These are phyloP conservation scores for Troides aeacus DNA, from an alignment of 2,888 invertebrate genomes.

Conservation along the genomic window DNA sequence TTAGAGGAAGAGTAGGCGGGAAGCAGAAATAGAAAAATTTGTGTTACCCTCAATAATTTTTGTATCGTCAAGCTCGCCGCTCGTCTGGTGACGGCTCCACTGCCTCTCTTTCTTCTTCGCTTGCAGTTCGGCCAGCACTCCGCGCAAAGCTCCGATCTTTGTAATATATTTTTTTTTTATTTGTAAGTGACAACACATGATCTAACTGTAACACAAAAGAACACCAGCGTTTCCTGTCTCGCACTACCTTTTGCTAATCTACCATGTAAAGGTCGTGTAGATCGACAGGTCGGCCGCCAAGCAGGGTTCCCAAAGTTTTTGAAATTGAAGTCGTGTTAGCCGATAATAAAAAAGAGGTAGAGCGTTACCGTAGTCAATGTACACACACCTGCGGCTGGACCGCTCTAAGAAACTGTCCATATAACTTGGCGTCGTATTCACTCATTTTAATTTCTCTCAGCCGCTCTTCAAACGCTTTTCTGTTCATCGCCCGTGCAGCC, in stretches of 20 bases:
- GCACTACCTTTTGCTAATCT: too few relatives aligned
- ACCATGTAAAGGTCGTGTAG: too few relatives aligned
- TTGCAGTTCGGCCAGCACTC: constrained; percentile 92
- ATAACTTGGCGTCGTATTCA: constrained; percentile 93
- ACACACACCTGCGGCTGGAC: constrained; percentile 85
- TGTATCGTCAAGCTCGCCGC: constrained; percentile 96
- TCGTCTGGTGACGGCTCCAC: constrained; percentile 96
- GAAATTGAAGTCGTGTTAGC: too few relatives aligned
- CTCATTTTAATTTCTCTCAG: constrained; percentile 97
- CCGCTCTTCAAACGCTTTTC: constrained; percentile 91
- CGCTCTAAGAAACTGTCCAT: constrained; percentile 88
- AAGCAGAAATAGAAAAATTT: too few relatives aligned
- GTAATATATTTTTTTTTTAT: not conserved
- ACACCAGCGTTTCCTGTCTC: too few relatives aligned
- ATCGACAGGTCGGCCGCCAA: too few relatives aligned
- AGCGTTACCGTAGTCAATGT: not conserved
- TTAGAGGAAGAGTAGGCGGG: too few relatives aligned
- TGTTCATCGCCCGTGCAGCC: constrained; percentile 96
- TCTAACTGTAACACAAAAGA: too few relatives aligned
- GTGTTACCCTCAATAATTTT: constrained; percentile 93
- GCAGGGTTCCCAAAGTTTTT: too few relatives aligned
- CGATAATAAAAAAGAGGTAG: not conserved
- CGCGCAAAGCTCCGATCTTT: constrained; percentile 88
- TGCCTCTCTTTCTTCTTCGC: constrained; percentile 96
- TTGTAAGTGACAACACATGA: too few relatives aligned